Conservation (phyloP, 2,888 invertebrate genomes). For the Limnephilus marmoratus region DNA sequence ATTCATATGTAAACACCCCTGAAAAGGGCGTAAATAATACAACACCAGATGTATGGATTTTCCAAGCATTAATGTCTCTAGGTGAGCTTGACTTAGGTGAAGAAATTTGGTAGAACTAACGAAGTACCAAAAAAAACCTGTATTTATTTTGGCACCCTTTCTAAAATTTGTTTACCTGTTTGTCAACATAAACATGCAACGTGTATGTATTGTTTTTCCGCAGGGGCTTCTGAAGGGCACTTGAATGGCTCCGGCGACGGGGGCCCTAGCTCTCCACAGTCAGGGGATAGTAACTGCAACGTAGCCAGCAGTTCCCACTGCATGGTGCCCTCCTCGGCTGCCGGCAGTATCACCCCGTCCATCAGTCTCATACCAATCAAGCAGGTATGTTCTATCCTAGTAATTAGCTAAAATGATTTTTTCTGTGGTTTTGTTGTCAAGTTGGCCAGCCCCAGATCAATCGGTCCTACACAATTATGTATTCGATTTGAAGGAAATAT, state of each 20-base stretch:
- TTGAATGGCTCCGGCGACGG: constrained; percentile 81
- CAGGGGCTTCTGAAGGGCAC: constrained; percentile 71
- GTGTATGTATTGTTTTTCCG: constrained; percentile 14
- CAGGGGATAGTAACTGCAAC: constrained; percentile 86
- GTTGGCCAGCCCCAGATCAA: no score
- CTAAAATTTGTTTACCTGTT: no score
- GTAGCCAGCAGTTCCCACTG: constrained; percentile 84
- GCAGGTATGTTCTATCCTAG: constrained; percentile 75
- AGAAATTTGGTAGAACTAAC: background rate
- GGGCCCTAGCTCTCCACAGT: constrained; percentile 87
- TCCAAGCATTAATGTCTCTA: no score
- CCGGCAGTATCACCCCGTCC: constrained; percentile 86
- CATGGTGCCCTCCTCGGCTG: constrained; percentile 73
- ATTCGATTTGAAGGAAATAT: no score
- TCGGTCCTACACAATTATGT: no score
- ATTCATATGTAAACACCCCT: no score
- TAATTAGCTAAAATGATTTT: background rate
- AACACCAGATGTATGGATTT: background rate
- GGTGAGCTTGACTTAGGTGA: background rate
- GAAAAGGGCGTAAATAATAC: no score
- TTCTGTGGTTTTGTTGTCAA: no score
- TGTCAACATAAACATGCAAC: background rate
- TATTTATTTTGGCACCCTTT: background rate
- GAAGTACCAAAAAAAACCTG: background rate
- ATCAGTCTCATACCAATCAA: constrained; percentile 92